Evolutionary conservation across 2,888 invertebrate species (phyloP).

Genomic region (Punctoribates punctum): DNA sequence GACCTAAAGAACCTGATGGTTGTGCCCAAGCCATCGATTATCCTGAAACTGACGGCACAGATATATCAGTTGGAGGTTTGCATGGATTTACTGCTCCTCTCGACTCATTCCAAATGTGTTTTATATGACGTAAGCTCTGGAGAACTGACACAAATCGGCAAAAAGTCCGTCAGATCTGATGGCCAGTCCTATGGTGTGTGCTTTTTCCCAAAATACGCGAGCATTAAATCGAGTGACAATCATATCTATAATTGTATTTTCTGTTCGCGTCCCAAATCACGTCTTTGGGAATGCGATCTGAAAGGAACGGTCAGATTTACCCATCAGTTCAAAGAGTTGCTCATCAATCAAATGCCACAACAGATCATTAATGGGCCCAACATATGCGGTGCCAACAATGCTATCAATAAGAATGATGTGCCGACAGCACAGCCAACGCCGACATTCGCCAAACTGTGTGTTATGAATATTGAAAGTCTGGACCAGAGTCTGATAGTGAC

Average conservation of each 20-base stretch:
- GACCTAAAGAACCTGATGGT: slow-evolving; percentile 30
- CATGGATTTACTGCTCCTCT: slow-evolving; percentile 15
- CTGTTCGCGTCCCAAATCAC: slow-evolving; percentile 39
- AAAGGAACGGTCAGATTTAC: slow-evolving; percentile 39
- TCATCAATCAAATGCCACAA: slow-evolving; percentile 11
- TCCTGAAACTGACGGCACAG: slow-evolving; percentile 8
- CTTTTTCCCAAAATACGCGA: slow-evolving; percentile 10
- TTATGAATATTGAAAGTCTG: neutral
- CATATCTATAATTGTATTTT: slow-evolving; percentile 25
- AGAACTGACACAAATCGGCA: slow-evolving; percentile 34
- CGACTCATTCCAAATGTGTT: slow-evolving; percentile 18
- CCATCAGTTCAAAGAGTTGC: slow-evolving; percentile 35
- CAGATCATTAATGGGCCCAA: neutral
- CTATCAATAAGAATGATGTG: neutral
- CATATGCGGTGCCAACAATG: neutral
- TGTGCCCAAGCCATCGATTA: neutral
- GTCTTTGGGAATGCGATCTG: slow-evolving; percentile 39
- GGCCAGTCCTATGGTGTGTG: slow-evolving; percentile 24
- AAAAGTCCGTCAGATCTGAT: neutral
- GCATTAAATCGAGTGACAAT: neutral
- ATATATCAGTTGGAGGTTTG: slow-evolving; percentile 40
- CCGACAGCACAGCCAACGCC: neutral
- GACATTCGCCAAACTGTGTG: slow-evolving; percentile 13
- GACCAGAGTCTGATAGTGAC: neutral
- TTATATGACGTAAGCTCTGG: slow-evolving; percentile 28